Conservation (phyloP, 1,140 invertebrate genomes). For the Cydia pomonella region DNA sequence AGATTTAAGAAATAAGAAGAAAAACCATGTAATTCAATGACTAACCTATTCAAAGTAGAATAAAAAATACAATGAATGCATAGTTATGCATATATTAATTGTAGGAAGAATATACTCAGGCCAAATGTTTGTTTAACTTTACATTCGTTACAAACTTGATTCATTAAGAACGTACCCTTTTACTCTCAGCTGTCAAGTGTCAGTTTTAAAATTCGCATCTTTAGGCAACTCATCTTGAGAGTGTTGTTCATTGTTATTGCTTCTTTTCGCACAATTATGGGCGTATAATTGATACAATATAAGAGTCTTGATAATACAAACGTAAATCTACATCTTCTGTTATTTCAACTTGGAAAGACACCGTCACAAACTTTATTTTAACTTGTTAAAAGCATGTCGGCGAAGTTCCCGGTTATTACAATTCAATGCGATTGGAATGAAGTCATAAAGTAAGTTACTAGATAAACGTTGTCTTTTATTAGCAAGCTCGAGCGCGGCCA, state of each 20-base stretch:
- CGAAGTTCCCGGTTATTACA: conserved; percentile 62
- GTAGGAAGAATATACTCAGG: not conserved
- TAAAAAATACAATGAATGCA: not conserved
- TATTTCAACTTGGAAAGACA: not conserved
- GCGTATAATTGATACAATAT: not conserved
- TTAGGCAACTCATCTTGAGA: conserved; percentile 1
- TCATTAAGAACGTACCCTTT: not conserved
- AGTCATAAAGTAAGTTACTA: conserved; percentile 57
- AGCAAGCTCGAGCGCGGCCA: not conserved
- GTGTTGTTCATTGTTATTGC: conserved; percentile 9
- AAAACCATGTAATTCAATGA: not conserved
- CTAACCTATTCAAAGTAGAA: too few relatives aligned
- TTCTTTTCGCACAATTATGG: not conserved
- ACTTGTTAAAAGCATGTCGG: conserved; percentile 3
- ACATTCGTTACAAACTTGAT: not conserved
- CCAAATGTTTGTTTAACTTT: not conserved
- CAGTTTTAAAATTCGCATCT: not conserved
- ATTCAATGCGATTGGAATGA: conserved; percentile 79
- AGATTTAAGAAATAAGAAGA: not conserved
- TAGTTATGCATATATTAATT: not conserved
- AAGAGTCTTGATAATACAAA: not conserved
- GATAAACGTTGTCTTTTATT: not conserved
- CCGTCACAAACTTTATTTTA: not conserved
- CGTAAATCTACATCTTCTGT: not conserved
- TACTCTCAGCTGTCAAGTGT: not conserved